Evolutionary conservation across 2,113 vertebrate species (phyloP), one percentile per base, ranked within the genome.

Genomic region (Mus pahari): DNA sequence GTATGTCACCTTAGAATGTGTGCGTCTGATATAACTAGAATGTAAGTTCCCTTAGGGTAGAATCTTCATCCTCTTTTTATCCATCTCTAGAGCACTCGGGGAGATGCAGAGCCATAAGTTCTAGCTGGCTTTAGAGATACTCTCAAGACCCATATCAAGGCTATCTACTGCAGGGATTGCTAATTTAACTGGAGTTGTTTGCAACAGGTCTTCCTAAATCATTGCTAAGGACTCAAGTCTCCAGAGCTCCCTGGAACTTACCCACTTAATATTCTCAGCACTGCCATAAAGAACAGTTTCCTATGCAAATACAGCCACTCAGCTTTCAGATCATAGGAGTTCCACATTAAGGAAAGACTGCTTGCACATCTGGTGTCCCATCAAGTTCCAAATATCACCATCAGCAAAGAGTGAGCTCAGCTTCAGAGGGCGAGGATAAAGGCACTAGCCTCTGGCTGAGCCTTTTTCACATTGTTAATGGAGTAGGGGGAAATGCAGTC

Each of bases 201-300:
- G 96, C 92, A 95, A 97, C 94, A 96, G 94, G 94, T 97, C 96
- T 96, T 92, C 92, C 68, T 98, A 97, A 98, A 97, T 98, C 96
- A 97, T 42, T 96, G 89, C 92, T 97, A 97, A 98, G 96, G 97
- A 97, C 45, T 70, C 82, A 71, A 93, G 86, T 91, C 95, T 96
- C 83, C 87, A 90, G 86, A 95, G 94, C 87, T 96, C 91, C 64
- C 48, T 86, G 83, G 78, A 92, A 87, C 75, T 92, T 79, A 81
- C 75, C 78, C 92, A 94, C 91, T 97, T 98, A 96, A 94, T 95
- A 97, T 97, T 97, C 97, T 92, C 96, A 93, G 96, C 94, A 97
- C 96, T 96, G 60, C 86, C 83, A 73, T 77, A 89, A 95, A 94
- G 96, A 97, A 97, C 94, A 97, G 92, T 87, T 97, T 97, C 97